Base-by-base conservation (phyloP, 2,888 invertebrate species). In the Rhopalosiphum nymphaeae region DNA sequence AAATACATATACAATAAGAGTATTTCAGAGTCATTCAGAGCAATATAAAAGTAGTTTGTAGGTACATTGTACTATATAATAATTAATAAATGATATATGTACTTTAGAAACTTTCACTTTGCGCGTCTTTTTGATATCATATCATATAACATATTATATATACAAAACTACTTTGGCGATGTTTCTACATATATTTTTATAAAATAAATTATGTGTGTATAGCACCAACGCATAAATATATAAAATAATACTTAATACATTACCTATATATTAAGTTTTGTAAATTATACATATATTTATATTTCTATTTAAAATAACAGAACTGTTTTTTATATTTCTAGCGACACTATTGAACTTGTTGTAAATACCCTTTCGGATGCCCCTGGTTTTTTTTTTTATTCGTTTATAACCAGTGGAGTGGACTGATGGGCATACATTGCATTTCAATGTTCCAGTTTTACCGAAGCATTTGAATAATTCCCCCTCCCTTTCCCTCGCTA, bases 101-200 rank as follows among this genome's bases (percentile, higher is more conserved):
- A 88, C 21, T n/a, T 10, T 90, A 57, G 21, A 61, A 46, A 90
- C 61, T 90, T 90, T 90, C 90, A 90, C 61, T 67, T 46, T 11
- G 46, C 46, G 1, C 3, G 61, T 61, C 44, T 25, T 61, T 46
- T 29, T 61, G 46, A 61, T 29, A 46, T 36, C 13, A 84, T 84
- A 16, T 84, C 67, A n/a, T n/a, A n/a, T 67, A 61, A 13, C 11
- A 67, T n/a, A 67, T 29, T n/a, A 61, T 61, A 61, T 36, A 21
- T 36, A 36, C 36, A 88, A 53, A 88, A 36, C 53, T 88, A 26
- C 36, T 53, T 25, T 53, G 53, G 3, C 25, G 25, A 53, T 36
- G 21, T 36, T 36, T 21, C 13, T 53, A 53, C 3, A 78, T 78
- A 21, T 78, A 9, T 61, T 29, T 36, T 36, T n/a, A 78, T 78